phyloP scores from a whole-genome alignment of 1,140 invertebrate genomes.

The Heterodera schachtii region DNA sequence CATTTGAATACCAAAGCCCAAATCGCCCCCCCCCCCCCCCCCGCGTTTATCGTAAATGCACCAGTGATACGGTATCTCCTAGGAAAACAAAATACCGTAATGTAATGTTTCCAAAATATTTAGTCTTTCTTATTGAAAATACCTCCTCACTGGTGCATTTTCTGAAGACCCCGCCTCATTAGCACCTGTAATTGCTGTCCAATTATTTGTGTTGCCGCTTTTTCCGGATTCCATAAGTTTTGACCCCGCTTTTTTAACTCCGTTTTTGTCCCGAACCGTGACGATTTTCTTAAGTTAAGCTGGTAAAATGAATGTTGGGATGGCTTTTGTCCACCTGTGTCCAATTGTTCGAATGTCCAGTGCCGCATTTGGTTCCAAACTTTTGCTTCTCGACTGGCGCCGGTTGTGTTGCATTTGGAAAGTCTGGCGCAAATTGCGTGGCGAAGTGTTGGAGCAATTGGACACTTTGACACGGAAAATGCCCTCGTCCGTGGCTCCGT shows the following conservation, averaged over 20 bases:
- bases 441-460: constrained; percentile 12
- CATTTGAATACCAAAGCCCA: not conserved
- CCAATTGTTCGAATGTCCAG: constrained; percentile 8
- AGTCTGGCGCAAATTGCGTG: constrained; percentile 9
- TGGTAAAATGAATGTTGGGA: not conserved
- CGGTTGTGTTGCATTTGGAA: constrained; percentile 10
- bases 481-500: not conserved
- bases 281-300: constrained; percentile 48
- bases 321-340: not conserved
- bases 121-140: too few species aligned
- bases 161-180: not conserved
- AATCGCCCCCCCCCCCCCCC: not conserved
- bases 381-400: constrained; percentile 33
- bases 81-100: too few species aligned
- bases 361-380: constrained; percentile 34
- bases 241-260: constrained; percentile 32
- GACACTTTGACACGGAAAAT: not conserved
- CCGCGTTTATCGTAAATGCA: not conserved
- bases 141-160: too few species aligned
- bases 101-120: too few species aligned
- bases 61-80: too few species aligned
- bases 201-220: constrained; percentile 32
- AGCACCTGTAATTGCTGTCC: constrained; percentile 32
- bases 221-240: constrained; percentile 48
- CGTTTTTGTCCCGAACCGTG: constrained; percentile 33